These are phyloP conservation scores for Misgurnus mizolepis DNA, from an alignment of 2,113 vertebrate genomes.

Conservation along the genomic window DNA sequence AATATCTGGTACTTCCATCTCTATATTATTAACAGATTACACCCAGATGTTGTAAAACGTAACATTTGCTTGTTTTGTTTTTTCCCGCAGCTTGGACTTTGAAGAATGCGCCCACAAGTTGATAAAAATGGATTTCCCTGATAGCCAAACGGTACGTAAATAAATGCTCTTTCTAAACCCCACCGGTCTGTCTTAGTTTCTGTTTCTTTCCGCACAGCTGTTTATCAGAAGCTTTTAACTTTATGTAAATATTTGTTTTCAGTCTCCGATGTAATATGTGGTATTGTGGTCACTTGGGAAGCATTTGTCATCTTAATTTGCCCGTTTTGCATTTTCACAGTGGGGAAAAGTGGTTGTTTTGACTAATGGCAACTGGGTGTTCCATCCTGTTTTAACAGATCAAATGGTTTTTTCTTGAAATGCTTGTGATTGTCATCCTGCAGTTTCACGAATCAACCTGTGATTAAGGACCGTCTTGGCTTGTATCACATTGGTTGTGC, in stretches of 20 bases:
- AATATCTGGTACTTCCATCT: not conserved
- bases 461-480: slow-evolving; percentile 6
- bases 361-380: slow-evolving; percentile 41
- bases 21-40: not conserved
- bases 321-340: slow-evolving; percentile 43
- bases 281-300: slow-evolving; percentile 37
- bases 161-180: not conserved
- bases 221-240: slow-evolving; percentile 24
- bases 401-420: slow-evolving; percentile 37
- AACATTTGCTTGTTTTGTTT: slow-evolving; percentile 44
- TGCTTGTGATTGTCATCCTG: slow-evolving; percentile 19
- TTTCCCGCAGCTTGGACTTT: slow-evolving; percentile 89
- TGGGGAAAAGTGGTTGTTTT: slow-evolving; percentile 39
- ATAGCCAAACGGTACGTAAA: slow-evolving; percentile 88
- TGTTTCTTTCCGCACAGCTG: slow-evolving; percentile 4
- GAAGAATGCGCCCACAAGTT: slow-evolving; percentile 98
- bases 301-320: slow-evolving; percentile 47
- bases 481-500: not conserved
- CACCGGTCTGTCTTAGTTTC: not conserved
- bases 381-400: slow-evolving; percentile 44
- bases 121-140: slow-evolving; percentile 97
- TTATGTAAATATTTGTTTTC: slow-evolving; percentile 46
- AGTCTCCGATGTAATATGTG: slow-evolving; percentile 38
- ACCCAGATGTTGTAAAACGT: not conserved
- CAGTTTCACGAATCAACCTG: not conserved